Base-by-base conservation (phyloP, 2,888 invertebrate species). In the Ethmia dodecea region DNA sequence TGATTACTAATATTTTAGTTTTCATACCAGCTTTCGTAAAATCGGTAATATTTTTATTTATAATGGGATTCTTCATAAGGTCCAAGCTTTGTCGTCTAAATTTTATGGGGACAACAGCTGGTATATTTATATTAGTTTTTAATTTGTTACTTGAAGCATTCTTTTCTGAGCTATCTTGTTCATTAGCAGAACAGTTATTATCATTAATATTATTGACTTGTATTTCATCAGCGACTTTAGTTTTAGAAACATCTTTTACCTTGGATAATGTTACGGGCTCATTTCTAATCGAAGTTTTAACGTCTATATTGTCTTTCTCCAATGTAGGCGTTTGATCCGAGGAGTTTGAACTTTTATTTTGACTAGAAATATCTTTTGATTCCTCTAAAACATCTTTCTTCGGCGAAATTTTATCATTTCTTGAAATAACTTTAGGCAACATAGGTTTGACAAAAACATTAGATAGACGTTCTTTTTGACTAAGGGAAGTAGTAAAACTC, bases 281-380 rank as follows among this genome's bases (percentile, higher is more conserved):
- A n/a, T 22, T n/a, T n/a, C 22, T 22, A 22, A n/a, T 22, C n/a
- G 8, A 5, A 18, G 3, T 22, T 22, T 3, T 22, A 22, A n/a
- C 22, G n/a, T n/a, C 22, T n/a, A n/a, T 22, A n/a, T 22, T n/a
- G n/a, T n/a, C n/a, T 22, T 22, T 22, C 22, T 22, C n/a, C 8
- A 22, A n/a, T 1, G 22, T 22, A 8, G 22, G 9, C n/a, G n/a
- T n/a, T 22, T 22, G 9, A 22, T 22, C 22, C 22, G 25, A 44
- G 26, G 28, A 12, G 38, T 55, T 49, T 11, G 40, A 20, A 35
- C 68, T 61, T 96, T 40, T 96, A 93, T 75, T 95, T 93, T 77
- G 94, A 95, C 50, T 94, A 92, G 57, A 88, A 4, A 9, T 42
- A 88, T 54, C 89, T 94, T 60, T 63, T 14, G 41, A 28, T 11